Evolutionary conservation across 2,888 invertebrate genomes (phyloP).

Genomic region (Tetanocera ferruginea): DNA sequence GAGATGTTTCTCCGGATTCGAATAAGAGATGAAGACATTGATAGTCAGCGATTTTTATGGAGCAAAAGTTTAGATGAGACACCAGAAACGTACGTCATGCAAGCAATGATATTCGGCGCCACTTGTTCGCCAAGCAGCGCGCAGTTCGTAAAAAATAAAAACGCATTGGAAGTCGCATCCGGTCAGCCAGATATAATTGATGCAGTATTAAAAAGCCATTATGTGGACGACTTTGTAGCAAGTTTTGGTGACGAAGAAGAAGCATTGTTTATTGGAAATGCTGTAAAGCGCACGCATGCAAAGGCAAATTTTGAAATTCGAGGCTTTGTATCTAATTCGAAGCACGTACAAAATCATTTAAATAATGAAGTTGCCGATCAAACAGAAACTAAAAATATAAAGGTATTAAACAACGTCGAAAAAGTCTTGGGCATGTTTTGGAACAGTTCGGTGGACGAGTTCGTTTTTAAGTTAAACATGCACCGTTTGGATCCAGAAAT

Average conservation of each 20-base stretch:
- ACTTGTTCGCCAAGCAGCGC: no score
- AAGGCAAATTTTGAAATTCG: constrained; percentile 5
- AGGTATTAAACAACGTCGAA: constrained; percentile 15
- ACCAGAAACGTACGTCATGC: neutral
- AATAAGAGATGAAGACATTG: no score
- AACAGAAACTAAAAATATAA: neutral
- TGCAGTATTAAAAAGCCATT: no score
- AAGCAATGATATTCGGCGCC: neutral
- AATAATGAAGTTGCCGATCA: neutral
- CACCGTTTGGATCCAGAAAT: constrained; percentile 41
- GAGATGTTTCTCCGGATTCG: no score
- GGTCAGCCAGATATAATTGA: no score
- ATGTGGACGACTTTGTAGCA: no score
- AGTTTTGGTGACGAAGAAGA: neutral
- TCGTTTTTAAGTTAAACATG: constrained; percentile 46
- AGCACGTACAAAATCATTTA: neutral
- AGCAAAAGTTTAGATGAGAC: no score
- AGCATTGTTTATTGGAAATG: neutral
- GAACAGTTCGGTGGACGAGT: constrained; percentile 44
- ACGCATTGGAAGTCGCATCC: no score
- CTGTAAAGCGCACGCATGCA: neutral
- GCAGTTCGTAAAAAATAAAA: no score
- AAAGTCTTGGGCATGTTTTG: constrained; percentile 49
- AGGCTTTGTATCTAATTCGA: neutral
- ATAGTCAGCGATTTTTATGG: no score